Conservation (phyloP, 2,888 invertebrate species). For the Tortrix viridana region DNA sequence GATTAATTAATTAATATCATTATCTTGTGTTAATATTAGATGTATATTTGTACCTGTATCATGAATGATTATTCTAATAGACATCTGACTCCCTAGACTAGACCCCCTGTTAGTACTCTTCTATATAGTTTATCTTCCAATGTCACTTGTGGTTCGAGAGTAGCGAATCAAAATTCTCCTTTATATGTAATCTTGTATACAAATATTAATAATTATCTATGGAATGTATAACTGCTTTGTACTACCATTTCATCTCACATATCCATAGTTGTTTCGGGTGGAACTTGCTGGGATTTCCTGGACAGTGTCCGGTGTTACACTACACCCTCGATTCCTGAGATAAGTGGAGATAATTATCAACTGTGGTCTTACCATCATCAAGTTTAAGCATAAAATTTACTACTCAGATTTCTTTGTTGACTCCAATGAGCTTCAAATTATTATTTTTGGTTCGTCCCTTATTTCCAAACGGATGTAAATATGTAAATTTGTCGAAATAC, state of each 20-base stretch:
- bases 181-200: slow-evolving; percentile 36
- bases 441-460: background rate
- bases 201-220: slow-evolving; percentile 43
- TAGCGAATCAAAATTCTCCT: slow-evolving; percentile 39
- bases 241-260: slow-evolving; percentile 60
- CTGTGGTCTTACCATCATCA: too few species aligned
- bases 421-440: background rate
- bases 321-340: slow-evolving; percentile 18
- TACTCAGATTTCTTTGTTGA: too few species aligned
- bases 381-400: too few species aligned
- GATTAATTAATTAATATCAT: background rate
- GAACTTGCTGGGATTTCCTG: slow-evolving; percentile 71
- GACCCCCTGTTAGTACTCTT: slow-evolving; percentile 17
- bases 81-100: slow-evolving; percentile 16
- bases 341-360: slow-evolving; percentile 8
- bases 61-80: background rate
- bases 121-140: slow-evolving; percentile 21
- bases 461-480: background rate
- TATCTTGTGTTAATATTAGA: background rate
- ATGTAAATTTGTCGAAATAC: background rate
- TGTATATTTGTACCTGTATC: slow-evolving; percentile 9
- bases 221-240: slow-evolving; percentile 76
- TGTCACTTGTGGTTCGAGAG: slow-evolving; percentile 40
- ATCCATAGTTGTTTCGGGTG: slow-evolving; percentile 55
- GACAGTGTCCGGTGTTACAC: slow-evolving; percentile 46